Base-by-base conservation (phyloP, 2,113 vertebrate species). In the Petaurus breviceps region DNA sequence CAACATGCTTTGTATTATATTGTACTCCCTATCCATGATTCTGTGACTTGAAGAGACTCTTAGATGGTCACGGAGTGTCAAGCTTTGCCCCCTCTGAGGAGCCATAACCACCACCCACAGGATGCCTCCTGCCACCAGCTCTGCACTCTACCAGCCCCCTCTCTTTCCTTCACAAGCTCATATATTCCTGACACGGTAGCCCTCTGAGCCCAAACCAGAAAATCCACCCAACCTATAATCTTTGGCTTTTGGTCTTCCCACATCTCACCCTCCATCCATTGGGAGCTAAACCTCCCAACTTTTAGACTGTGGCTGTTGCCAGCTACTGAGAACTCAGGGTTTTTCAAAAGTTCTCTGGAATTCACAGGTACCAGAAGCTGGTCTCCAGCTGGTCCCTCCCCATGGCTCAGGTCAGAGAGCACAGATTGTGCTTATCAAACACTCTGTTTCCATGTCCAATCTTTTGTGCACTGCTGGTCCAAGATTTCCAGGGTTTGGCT, bases 401-500 rank as follows among this genome's bases (percentile, higher is more conserved):
- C n/a, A 84, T 84, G 28, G 68, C n/a, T 7, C 61, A 93, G 90
- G 95, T 93, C 89, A 51, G 55, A 43, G 91, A 95, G 92, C 49
- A 25, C 92, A 97, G 96, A 94, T 24, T 51, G 77, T 91, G 51
- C 68, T 84, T 84, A 43, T 84, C 68, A 84, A 84, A 43, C 68
- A 26, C 51, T 24, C 93, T 10, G 51, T 92, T 61, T 94, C 77
- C 14, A 6, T 0, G 0, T 31, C 92, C 92, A 84, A 96, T 77
- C 90, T 95, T 96, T 92, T 92, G 26, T 97, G 94, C 97, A 97
- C 92, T 95, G 8, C 57, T 94, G 96, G 52, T 53, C 53, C 57
- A 91, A 53, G 0, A 9, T 93, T 96, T 97, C 96, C 8, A 95
- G 95, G 46, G 26, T 95, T 97, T 96, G 94, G 96, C 92, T 90